A percentile compares a stretch with the other conserved stretches of the same genome.
Evolutionary conservation across 1,140 invertebrate genomes (phyloP).

Genomic region (Gryllus bimaculatus): DNA sequence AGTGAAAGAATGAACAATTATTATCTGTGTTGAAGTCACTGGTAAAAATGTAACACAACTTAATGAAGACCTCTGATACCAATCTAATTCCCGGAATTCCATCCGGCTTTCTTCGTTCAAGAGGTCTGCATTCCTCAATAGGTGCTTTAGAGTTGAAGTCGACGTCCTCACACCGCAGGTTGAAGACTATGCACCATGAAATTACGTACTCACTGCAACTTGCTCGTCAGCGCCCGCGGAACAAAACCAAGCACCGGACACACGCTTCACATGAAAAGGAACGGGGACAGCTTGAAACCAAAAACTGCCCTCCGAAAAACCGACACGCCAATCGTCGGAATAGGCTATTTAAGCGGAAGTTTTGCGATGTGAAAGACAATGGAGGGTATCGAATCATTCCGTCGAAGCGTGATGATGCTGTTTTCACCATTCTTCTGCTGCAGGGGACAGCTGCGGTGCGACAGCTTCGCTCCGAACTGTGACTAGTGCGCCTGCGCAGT

Average conservation of each 20-base stretch:
- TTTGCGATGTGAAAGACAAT: background rate
- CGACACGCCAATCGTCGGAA: background rate
- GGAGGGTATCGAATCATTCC: background rate
- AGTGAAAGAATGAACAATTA: no score
- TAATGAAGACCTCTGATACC: no score
- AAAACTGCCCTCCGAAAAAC: background rate
- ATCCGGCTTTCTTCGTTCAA: no score
- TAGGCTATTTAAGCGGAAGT: background rate
- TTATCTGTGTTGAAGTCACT: no score
- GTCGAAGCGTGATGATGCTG: background rate
- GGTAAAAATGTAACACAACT: no score
- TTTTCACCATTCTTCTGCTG: background rate
- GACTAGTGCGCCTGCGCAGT: no score
- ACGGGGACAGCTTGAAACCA: background rate
- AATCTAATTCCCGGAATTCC: no score
- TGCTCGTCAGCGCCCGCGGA: background rate
- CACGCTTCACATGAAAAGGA: background rate
- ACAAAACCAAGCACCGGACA: background rate
- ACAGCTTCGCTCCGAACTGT: no score
- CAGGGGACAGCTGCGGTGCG: background rate
- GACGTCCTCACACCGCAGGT: no score
- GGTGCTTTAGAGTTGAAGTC: no score
- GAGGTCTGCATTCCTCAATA: no score
- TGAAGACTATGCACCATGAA: background rate
- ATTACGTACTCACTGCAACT: background rate